These are phyloP conservation scores for Anoplius nigerrimus DNA, from an alignment of 2,888 invertebrate genomes.

Conservation along the genomic window DNA sequence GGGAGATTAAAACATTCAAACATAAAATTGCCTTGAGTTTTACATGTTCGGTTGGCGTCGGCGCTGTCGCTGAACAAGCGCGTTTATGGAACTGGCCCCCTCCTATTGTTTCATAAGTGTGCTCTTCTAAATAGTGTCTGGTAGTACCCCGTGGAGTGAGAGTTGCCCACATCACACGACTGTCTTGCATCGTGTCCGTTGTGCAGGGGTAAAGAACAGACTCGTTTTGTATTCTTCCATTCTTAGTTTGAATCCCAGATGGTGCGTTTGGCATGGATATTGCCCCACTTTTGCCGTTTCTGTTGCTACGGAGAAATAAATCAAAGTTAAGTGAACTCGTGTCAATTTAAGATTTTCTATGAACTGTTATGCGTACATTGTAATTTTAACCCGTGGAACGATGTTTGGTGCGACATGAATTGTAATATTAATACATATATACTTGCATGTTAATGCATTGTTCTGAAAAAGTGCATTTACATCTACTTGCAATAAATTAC, in stretches of 20 bases:
- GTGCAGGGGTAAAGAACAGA: constrained; percentile 79
- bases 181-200: constrained; percentile 79
- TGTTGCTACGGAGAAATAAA: constrained; percentile 55
- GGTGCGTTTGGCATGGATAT: constrained; percentile 68
- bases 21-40: constrained; percentile 67
- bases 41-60: constrained; percentile 74
- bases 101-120: constrained; percentile 72
- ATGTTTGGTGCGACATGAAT: too few relatives aligned
- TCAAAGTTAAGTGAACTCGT: not conserved
- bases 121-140: constrained; percentile 79
- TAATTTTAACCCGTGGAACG: too few relatives aligned
- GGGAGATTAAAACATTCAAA: constrained; percentile 35
- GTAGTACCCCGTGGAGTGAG: constrained; percentile 87
- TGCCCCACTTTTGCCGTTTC: constrained; percentile 68
- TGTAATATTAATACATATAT: too few relatives aligned
- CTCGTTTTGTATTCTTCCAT: constrained; percentile 75
- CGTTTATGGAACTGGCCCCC: constrained; percentile 61
- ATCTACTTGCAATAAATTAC: too few relatives aligned
- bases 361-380: too few relatives aligned
- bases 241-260: constrained; percentile 69
- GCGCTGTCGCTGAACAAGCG: constrained; percentile 51
- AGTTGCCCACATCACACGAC: constrained; percentile 88
- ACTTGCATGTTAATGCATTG: too few relatives aligned
- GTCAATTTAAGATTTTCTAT: not conserved
- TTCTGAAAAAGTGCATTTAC: too few relatives aligned